These are phyloP conservation scores for Actinopyga echinites DNA, from an alignment of 53 echinoderm and acorn worm species.

Conservation along the genomic window DNA sequence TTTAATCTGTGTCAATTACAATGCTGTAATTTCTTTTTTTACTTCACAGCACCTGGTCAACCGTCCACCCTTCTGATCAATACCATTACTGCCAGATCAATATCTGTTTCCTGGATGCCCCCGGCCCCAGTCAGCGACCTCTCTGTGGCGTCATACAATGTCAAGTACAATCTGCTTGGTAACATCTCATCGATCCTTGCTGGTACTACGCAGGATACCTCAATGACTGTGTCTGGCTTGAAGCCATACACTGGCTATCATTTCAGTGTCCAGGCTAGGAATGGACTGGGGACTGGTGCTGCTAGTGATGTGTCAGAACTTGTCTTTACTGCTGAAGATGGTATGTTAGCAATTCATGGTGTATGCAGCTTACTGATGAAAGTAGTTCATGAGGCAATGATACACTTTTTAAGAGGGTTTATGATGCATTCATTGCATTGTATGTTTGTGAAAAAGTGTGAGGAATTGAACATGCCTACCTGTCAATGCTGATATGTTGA, in stretches of 20 bases:
- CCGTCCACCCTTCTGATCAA: slow-evolving; percentile 57
- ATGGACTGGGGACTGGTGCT: slow-evolving; percentile 68
- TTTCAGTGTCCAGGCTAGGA: slow-evolving; percentile 66
- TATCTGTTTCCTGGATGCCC: slow-evolving; percentile 59
- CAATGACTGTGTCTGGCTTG: slow-evolving; percentile 48
- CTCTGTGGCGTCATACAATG: slow-evolving; percentile 48
- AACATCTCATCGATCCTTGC: slow-evolving; percentile 25
- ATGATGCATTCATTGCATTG: no score
- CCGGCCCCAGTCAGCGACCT: slow-evolving; percentile 65
- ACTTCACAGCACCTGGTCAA: slow-evolving; percentile 56
- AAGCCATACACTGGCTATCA: slow-evolving; percentile 69
- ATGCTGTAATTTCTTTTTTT: no score
- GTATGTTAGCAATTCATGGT: slow-evolving; percentile 60
- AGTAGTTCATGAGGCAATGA: neutral
- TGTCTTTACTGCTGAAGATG: slow-evolving; percentile 62
- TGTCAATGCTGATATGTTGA: no score
- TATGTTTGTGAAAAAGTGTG: no score
- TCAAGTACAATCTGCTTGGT: slow-evolving; percentile 31
- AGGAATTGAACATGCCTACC: no score
- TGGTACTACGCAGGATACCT: slow-evolving; percentile 24
- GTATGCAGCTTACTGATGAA: no score
- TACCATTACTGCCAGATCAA: slow-evolving; percentile 49
- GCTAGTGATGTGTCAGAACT: slow-evolving; percentile 60
- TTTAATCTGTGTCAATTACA: no score
- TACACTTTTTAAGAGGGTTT: neutral